Conservation (phyloP, 1,140 invertebrate genomes). For the Aphaenogaster rudis region DNA sequence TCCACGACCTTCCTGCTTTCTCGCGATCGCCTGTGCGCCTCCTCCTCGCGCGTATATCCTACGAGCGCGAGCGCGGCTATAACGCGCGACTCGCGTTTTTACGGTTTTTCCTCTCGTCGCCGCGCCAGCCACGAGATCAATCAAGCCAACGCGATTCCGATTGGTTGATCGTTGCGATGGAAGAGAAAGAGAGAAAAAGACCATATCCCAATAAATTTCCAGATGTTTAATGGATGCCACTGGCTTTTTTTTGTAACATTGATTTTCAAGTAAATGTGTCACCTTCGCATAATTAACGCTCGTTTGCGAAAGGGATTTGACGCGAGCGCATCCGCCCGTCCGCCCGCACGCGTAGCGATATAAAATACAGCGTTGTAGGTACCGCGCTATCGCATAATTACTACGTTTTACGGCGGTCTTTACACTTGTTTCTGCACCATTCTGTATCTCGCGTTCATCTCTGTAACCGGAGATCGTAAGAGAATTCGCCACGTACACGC, state of each 20-base stretch:
- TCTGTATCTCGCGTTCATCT: constrained; percentile 72
- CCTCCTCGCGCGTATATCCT: constrained; percentile 31
- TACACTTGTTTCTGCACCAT: constrained; percentile 76
- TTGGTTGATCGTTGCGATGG: constrained; percentile 10
- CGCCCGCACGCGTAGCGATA: constrained; percentile 46
- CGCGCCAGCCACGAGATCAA: constrained; percentile 27
- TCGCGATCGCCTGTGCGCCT: constrained; percentile 75
- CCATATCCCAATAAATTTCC: neutral
- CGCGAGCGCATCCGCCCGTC: neutral
- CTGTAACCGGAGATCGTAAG: constrained; percentile 75
- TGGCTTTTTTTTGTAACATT: neutral
- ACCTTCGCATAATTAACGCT: neutral
- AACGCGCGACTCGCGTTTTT: constrained; percentile 35
- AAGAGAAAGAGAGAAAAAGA: neutral
- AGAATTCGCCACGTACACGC: constrained; percentile 65
- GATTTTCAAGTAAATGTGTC: neutral
- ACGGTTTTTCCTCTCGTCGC: constrained; percentile 4
- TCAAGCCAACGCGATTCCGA: constrained; percentile 51
- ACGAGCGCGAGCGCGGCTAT: constrained; percentile 9
- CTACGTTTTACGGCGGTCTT: constrained; percentile 75
- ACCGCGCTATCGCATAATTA: constrained; percentile 77
- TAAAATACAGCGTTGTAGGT: constrained; percentile 63
- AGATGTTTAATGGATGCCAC: neutral
- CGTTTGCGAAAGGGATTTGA: neutral
- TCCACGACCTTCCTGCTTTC: constrained; percentile 82